Conservation (phyloP, 2,888 invertebrate species). For the Eurois occulta region DNA sequence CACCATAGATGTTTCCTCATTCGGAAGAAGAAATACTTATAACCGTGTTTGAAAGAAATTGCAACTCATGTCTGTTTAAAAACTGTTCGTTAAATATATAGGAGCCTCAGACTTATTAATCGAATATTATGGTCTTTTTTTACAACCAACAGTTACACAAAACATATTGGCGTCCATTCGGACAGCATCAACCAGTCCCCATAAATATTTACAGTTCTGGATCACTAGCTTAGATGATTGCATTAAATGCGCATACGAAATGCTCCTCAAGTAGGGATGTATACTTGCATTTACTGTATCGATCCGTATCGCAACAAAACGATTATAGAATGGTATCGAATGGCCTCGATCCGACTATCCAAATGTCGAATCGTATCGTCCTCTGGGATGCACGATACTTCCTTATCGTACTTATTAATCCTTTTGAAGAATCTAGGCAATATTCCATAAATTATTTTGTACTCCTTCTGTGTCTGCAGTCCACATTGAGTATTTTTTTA, state of each 20-base stretch:
- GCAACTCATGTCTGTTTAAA: neutral
- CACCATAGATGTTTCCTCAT: neutral
- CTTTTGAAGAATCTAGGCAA: neutral
- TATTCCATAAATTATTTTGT: neutral
- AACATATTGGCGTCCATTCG: conserved; percentile 33
- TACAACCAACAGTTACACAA: neutral
- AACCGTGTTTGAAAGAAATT: too few species aligned
- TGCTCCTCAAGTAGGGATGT: conserved; percentile 60
- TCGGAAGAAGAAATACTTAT: too few species aligned
- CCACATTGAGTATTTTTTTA: neutral
- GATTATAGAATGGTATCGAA: neutral
- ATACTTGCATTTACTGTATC: neutral
- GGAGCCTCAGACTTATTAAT: neutral
- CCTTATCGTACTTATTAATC: neutral
- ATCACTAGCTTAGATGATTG: conserved; percentile 83
- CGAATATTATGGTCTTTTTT: neutral
- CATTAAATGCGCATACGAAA: conserved; percentile 82
- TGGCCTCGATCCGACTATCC: neutral
- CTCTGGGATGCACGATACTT: neutral
- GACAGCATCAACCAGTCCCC: conserved; percentile 59
- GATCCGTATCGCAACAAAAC: neutral
- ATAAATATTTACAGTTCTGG: conserved; percentile 84
- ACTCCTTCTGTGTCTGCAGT: neutral
- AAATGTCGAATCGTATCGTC: neutral
- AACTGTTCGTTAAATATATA: neutral